phyloP scores from a whole-genome alignment of 2,113 vertebrate species.

The Tor tambroides region DNA sequence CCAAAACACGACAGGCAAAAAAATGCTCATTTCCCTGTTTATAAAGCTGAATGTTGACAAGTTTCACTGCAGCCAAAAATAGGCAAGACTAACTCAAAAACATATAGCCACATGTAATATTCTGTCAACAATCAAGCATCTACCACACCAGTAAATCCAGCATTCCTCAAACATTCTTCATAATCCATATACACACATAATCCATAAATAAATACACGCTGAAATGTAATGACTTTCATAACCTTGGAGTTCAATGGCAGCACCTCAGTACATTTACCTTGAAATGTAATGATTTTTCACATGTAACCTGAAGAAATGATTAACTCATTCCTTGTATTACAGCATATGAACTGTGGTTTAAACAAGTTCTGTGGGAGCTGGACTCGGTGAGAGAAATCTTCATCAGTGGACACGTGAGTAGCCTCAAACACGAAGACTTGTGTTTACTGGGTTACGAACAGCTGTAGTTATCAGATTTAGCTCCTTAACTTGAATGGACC shows the following conservation, averaged over 20 bases:
- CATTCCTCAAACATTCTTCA: neutral
- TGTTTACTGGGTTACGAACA: neutral
- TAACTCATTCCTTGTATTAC: conserved; percentile 48
- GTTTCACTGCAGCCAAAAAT: neutral
- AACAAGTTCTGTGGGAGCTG: conserved; percentile 95
- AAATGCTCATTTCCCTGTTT: neutral
- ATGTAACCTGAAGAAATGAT: neutral
- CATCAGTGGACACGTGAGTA: conserved; percentile 90
- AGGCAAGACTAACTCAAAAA: neutral
- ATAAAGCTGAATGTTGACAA: neutral
- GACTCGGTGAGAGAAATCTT: conserved; percentile 94
- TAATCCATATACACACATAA: neutral
- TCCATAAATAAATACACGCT: neutral
- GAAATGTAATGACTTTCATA: neutral
- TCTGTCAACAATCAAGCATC: neutral
- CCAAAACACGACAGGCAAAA: neutral
- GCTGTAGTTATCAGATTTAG: neutral
- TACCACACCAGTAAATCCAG: neutral
- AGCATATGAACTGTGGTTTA: conserved; percentile 99
- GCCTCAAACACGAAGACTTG: neutral
- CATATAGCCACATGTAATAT: neutral
- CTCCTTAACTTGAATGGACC: neutral
- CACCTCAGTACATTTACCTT: neutral
- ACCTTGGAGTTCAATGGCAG: neutral
- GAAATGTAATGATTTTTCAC: neutral